Evolutionary conservation across 1,140 invertebrate species (phyloP).

Genomic region (Ceratoteleas bidentatus): DNA sequence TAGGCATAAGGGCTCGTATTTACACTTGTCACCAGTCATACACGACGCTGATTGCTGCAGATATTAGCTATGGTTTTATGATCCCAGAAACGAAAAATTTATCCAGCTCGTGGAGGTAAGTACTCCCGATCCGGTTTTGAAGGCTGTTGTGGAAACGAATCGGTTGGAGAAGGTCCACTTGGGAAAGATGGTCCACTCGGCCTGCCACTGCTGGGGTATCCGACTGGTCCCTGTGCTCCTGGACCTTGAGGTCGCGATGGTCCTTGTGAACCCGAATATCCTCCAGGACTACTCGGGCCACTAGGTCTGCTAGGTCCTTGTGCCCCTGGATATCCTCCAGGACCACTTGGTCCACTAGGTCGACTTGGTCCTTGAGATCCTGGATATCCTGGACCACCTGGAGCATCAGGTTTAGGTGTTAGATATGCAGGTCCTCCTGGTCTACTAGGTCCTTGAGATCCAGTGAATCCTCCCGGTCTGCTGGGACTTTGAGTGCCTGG

Average conservation of each 20-base stretch:
- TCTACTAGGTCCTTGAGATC: not conserved
- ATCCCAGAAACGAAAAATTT: conserved; percentile 34
- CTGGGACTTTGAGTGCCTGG: conserved; percentile 43
- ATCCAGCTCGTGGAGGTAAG: conserved; percentile 73
- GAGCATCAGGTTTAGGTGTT: conserved; percentile 21
- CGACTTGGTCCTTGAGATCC: not conserved
- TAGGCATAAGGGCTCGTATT: conserved; percentile 73
- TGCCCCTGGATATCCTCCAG: conserved; percentile 60
- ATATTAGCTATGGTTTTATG: conserved; percentile 16
- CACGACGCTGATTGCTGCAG: conserved; percentile 37
- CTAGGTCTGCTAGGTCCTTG: conserved; percentile 40
- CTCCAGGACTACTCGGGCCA: conserved; percentile 56
- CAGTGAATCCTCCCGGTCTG: not conserved
- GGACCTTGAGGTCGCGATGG: conserved; percentile 12
- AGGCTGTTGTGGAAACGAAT: conserved; percentile 67
- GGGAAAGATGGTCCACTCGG: conserved; percentile 67
- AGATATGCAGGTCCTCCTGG: not conserved
- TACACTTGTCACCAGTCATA: conserved; percentile 71
- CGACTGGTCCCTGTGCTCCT: conserved; percentile 47
- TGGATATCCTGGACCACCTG: conserved; percentile 36
- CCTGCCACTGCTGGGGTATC: conserved; percentile 49
- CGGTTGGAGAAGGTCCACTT: conserved; percentile 56
- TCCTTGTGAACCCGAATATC: conserved; percentile 31
- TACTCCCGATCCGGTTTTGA: conserved; percentile 75
- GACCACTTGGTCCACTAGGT: conserved; percentile 40